Percentiles rank a stretch among this genome's conserved stretches.
These are phyloP conservation scores for Clupea harengus DNA, from an alignment of 2,113 vertebrate genomes.

Conservation along the genomic window DNA sequence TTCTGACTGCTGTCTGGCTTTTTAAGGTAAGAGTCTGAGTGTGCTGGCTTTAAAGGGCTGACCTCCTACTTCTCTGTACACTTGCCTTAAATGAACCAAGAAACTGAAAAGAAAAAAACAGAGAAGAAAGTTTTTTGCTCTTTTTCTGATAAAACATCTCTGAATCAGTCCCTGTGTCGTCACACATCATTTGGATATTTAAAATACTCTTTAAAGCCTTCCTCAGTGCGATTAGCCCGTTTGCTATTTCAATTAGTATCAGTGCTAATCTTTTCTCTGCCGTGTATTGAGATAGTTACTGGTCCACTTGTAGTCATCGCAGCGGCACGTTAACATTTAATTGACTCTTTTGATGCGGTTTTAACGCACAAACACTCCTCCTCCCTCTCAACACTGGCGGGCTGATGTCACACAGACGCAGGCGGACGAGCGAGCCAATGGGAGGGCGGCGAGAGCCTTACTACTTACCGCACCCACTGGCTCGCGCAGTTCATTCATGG, in stretches of 20 bases:
- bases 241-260: neutral
- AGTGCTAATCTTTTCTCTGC: neutral
- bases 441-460: constrained; percentile 69
- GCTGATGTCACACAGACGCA: constrained; percentile 82
- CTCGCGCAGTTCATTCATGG: constrained; percentile 52
- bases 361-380: constrained; percentile 72
- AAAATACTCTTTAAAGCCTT: neutral
- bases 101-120: neutral
- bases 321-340: neutral
- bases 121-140: neutral
- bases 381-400: constrained; percentile 73
- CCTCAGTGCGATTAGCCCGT: neutral
- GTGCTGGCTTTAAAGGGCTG: neutral
- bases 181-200: neutral
- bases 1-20: neutral
- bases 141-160: neutral
- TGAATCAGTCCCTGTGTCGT: neutral
- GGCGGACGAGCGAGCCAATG: constrained; percentile 75
- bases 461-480: constrained; percentile 66
- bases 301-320: neutral
- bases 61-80: neutral
- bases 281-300: neutral
- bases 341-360: constrained; percentile 80
- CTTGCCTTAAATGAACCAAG: neutral
- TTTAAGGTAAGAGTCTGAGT: neutral